Conservation (phyloP, 2,888 invertebrate genomes). For the Sinopyrophorus schimmeli region DNA sequence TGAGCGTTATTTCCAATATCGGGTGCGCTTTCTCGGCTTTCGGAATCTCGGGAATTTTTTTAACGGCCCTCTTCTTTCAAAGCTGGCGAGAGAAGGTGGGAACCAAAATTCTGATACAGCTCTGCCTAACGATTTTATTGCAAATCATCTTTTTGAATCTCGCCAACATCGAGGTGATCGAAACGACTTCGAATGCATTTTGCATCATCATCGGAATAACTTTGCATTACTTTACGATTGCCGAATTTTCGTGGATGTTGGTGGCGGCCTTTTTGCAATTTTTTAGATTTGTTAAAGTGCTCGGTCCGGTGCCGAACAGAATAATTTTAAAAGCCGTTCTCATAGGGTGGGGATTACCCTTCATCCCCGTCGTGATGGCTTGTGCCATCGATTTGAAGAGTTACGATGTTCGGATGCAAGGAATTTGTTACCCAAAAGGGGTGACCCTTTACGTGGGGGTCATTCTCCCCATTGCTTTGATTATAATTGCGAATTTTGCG, state of each 20-base stretch:
- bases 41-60: conserved; percentile 58
- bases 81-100: conserved; percentile 66
- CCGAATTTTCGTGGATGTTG: conserved; percentile 74
- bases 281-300: conserved; percentile 66
- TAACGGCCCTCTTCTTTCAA: conserved; percentile 61
- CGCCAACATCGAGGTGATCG: conserved; percentile 2
- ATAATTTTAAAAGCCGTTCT: conserved; percentile 65
- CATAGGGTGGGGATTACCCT: conserved; percentile 67
- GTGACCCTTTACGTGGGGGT: conserved; percentile 61
- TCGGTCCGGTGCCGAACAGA: conserved; percentile 62
- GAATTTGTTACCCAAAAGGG: conserved; percentile 62
- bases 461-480: conserved; percentile 59
- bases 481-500: conserved; percentile 61
- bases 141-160: conserved; percentile 45
- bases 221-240: conserved; percentile 67
- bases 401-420: conserved; percentile 56
- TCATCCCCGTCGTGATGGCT: conserved; percentile 60
- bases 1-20: conserved; percentile 58
- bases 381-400: conserved; percentile 55
- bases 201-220: conserved; percentile 64
- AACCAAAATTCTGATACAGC: conserved; percentile 63
- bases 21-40: conserved; percentile 59
- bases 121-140: conserved; percentile 59
- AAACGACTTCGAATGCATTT: conserved; percentile 50
- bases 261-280: conserved; percentile 71